A percentile compares a stretch with the other conserved stretches of the same genome.
Evolutionary conservation across 2,888 invertebrate genomes (phyloP).

Genomic region (Zaprionus obscuricornis): DNA sequence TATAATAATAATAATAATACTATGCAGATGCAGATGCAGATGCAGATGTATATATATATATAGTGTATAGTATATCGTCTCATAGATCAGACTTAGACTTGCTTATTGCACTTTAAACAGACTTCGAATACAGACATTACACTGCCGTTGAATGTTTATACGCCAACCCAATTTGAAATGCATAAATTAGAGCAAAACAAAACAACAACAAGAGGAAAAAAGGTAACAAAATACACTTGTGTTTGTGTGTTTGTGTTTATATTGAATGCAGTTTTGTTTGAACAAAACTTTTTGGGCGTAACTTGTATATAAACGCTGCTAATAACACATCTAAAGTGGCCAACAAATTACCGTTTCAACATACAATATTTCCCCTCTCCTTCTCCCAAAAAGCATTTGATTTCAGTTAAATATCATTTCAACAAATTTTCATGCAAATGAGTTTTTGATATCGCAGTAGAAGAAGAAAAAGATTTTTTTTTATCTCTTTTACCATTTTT

Average conservation of each 20-base stretch:
- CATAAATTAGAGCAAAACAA: conserved; percentile 68
- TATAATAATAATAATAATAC: too few relatives aligned
- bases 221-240: conserved; percentile 37
- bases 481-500: conserved; percentile 14
- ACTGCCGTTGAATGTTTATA: conserved; percentile 70
- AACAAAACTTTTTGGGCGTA: conserved; percentile 44
- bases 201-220: conserved; percentile 16
- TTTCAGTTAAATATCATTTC: conserved; percentile 68
- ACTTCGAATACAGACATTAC: conserved; percentile 70
- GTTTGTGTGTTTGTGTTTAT: conserved; percentile 39
- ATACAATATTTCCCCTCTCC: too few relatives aligned
- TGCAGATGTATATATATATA: too few relatives aligned
- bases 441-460: conserved; percentile 14
- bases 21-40: not conserved
- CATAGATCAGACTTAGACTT: conserved; percentile 71
- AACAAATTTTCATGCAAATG: conserved; percentile 77
- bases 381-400: conserved; percentile 54
- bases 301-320: conserved; percentile 76
- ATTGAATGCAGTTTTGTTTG: conserved; percentile 8
- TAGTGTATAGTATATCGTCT: conserved; percentile 26
- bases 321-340: conserved; percentile 73
- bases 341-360: conserved; percentile 78
- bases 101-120: conserved; percentile 74
- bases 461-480: conserved; percentile 8
- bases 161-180: conserved; percentile 58